A percentile compares a stretch with the other conserved stretches of the same genome.
Conservation (phyloP, 2,888 invertebrate species). For the Drosophila neoperkinsi region DNA sequence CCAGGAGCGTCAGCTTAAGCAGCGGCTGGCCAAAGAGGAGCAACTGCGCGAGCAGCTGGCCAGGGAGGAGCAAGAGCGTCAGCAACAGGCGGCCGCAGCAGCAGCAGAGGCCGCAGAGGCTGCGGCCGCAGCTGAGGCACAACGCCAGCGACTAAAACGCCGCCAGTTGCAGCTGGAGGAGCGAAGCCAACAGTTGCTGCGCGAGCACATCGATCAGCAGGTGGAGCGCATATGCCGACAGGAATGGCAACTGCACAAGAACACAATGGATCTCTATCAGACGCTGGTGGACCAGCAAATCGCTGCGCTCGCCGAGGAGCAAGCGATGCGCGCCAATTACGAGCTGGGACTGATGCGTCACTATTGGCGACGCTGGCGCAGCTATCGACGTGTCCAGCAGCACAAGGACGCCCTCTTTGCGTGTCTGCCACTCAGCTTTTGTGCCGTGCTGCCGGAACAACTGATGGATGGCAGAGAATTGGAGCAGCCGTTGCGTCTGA, state of each 20-base stretch:
- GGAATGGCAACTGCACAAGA: slow-evolving; percentile 22
- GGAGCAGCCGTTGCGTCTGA: slow-evolving; percentile 83
- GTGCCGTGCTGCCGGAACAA: slow-evolving; percentile 72
- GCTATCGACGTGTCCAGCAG: slow-evolving; percentile 83
- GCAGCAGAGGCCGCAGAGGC: slow-evolving; percentile 17
- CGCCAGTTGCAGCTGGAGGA: slow-evolving; percentile 1
- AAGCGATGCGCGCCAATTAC: slow-evolving; percentile 47
- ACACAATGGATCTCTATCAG: slow-evolving; percentile 14
- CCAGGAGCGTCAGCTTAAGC: slow-evolving; percentile 23
- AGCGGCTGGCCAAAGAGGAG: slow-evolving; percentile 11
- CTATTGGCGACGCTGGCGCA: slow-evolving; percentile 86
- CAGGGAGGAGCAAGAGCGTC: slow-evolving; percentile 9
- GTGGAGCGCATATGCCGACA: slow-evolving; percentile 15
- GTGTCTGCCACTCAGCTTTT: slow-evolving; percentile 87
- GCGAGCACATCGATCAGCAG: slow-evolving; percentile 11
- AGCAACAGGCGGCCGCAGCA: neutral
- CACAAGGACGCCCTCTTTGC: slow-evolving; percentile 86
- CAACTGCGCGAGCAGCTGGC: slow-evolving; percentile 7
- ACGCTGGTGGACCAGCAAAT: slow-evolving; percentile 22
- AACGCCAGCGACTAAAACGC: neutral
- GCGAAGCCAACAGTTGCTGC: neutral
- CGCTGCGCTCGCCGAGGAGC: neutral
- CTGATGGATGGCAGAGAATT: slow-evolving; percentile 45
- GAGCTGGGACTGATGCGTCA: slow-evolving; percentile 82
- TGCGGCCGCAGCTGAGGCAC: slow-evolving; percentile 2